phyloP scores from a whole-genome alignment of 2,888 invertebrate species.

The Xanthorhoe designata region DNA sequence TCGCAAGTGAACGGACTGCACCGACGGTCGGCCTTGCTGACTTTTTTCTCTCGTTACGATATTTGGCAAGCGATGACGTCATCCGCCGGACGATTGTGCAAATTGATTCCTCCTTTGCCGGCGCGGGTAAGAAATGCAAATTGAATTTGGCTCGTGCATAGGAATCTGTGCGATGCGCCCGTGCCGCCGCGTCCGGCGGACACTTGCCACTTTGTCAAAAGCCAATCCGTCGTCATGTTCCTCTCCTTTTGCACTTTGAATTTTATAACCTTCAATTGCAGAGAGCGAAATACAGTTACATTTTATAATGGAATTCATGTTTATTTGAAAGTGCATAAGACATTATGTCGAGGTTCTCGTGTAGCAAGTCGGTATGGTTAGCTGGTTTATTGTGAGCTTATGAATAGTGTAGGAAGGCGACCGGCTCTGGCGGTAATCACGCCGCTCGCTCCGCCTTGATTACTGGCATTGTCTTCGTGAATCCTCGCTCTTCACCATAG shows the following conservation, averaged over 20 bases:
- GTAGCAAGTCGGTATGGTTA: slow-evolving; percentile 41
- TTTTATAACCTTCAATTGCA: slow-evolving; percentile 48
- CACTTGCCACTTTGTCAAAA: slow-evolving; percentile 45
- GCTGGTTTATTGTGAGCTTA: slow-evolving; percentile 65
- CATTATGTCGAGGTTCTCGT: slow-evolving; percentile 27
- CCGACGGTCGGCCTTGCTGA: slow-evolving; percentile 67
- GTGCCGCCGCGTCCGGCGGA: slow-evolving; percentile 40
- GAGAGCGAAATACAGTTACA: slow-evolving; percentile 17
- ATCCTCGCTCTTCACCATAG: slow-evolving; percentile 65
- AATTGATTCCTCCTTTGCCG: slow-evolving; percentile 67
- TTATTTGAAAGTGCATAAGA: slow-evolving; percentile 2
- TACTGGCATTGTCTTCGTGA: slow-evolving; percentile 73
- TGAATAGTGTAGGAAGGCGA: slow-evolving; percentile 58
- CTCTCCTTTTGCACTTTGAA: slow-evolving; percentile 46
- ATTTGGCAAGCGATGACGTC: slow-evolving; percentile 74
- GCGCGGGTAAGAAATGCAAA: slow-evolving; percentile 62
- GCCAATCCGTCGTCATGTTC: slow-evolving; percentile 44
- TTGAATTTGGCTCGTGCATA: slow-evolving; percentile 61
- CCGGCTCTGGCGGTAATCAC: slow-evolving; percentile 55
- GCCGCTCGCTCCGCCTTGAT: slow-evolving; percentile 64
- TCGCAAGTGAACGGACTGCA: slow-evolving; percentile 81
- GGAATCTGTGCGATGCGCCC: slow-evolving; percentile 50
- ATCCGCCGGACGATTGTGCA: slow-evolving; percentile 67
- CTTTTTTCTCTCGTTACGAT: slow-evolving; percentile 70
- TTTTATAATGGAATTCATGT: slow-evolving; percentile 21